These are phyloP conservation scores for Acrobasis consociella DNA, from an alignment of 2,888 invertebrate species.

Conservation along the genomic window DNA sequence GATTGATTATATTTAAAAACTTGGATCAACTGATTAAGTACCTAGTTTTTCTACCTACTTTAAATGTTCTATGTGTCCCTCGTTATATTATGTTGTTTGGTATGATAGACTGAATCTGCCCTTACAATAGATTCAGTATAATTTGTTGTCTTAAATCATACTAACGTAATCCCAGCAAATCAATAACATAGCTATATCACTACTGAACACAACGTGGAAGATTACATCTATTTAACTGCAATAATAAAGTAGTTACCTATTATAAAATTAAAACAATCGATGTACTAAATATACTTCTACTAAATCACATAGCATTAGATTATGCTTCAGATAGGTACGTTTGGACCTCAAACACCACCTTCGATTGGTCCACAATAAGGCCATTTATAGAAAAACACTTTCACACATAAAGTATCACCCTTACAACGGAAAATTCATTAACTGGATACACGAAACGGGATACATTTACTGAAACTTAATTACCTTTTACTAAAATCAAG, in stretches of 20 bases:
- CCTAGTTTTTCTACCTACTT: no score
- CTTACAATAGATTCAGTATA: no score
- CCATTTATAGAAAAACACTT: slow-evolving; percentile 37
- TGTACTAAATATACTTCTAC: slow-evolving; percentile 33
- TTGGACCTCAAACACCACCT: slow-evolving; percentile 51
- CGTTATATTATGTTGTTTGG: no score
- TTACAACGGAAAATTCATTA: no score
- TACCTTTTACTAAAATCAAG: no score
- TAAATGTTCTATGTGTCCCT: no score
- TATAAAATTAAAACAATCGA: slow-evolving; percentile 31
- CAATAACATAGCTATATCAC: slow-evolving; percentile 29
- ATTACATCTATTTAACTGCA: slow-evolving; percentile 26
- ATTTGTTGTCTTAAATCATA: slow-evolving; percentile 13
- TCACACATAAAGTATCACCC: background rate
- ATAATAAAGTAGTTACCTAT: slow-evolving; percentile 34
- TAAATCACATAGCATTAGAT: slow-evolving; percentile 45
- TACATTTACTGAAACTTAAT: no score
- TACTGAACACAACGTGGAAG: slow-evolving; percentile 59
- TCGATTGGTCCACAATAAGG: slow-evolving; percentile 77
- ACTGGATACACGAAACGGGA: no score
- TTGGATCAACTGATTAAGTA: no score
- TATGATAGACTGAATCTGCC: no score
- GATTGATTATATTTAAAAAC: no score
- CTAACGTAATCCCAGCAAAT: slow-evolving; percentile 26
- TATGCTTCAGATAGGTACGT: slow-evolving; percentile 49